A percentile compares a stretch with the other conserved stretches of the same genome.
Conservation (phyloP, 2,113 vertebrate species). For the Glareola pratincola region DNA sequence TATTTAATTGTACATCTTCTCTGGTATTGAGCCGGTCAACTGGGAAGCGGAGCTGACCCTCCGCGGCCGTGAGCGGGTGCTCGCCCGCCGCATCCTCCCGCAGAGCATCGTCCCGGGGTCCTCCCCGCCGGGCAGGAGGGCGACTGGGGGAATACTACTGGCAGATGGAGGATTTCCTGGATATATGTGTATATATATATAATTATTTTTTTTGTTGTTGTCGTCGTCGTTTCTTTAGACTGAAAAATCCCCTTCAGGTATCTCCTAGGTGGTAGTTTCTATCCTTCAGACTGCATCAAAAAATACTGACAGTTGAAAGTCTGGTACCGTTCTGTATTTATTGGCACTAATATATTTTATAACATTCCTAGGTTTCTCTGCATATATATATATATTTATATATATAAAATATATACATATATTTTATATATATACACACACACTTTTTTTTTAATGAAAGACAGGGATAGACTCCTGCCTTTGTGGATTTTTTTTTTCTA, state of each 20-base stretch:
- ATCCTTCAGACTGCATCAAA: constrained; percentile 12
- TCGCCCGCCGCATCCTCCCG: neutral
- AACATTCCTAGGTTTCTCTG: constrained; percentile 79
- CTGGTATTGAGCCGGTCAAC: constrained; percentile 11
- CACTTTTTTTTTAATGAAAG: constrained; percentile 33
- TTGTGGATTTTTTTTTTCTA: constrained; percentile 65
- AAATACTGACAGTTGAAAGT: constrained; percentile 14
- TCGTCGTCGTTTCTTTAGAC: neutral
- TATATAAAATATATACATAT: constrained; percentile 59
- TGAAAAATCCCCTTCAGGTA: neutral
- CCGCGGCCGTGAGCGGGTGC: neutral
- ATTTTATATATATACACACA: constrained; percentile 66
- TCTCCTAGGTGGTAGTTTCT: constrained; percentile 34
- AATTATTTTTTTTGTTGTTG: neutral
- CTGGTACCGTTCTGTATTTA: constrained; percentile 67
- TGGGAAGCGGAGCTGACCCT: neutral
- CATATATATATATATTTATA: constrained; percentile 70
- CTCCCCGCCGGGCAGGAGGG: neutral
- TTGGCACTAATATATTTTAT: constrained; percentile 70
- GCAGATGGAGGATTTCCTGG: constrained; percentile 61
- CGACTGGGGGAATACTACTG: constrained; percentile 50
- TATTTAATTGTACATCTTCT: constrained; percentile 35
- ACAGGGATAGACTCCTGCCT: constrained; percentile 75
- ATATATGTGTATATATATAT: neutral
- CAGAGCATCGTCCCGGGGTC: neutral